Conservation (phyloP, 1,140 invertebrate species). For the Panagrolaimus sp. region DNA sequence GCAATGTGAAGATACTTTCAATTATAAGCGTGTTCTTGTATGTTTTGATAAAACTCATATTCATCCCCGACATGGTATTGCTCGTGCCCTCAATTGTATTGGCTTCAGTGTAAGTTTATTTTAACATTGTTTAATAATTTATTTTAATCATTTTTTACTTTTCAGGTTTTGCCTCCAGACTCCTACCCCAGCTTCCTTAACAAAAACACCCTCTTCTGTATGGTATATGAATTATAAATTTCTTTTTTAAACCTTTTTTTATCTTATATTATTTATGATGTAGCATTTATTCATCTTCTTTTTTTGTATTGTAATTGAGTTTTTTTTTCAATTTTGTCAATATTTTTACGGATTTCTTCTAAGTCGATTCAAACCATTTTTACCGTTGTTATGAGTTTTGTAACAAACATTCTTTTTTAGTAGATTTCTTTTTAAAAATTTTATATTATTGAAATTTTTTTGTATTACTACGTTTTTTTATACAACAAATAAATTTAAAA, state of each 20-base stretch:
- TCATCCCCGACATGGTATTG: conserved; percentile 40
- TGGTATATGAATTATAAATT: conserved; percentile 41
- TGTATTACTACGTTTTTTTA: too few relatives aligned
- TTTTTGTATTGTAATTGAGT: conserved; percentile 3
- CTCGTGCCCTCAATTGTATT: conserved; percentile 44
- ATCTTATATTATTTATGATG: conserved; percentile 27
- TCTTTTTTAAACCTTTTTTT: background rate
- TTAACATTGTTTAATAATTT: too few relatives aligned
- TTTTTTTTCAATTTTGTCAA: conserved; percentile 1
- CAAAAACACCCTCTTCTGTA: conserved; percentile 37
- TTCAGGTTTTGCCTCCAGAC: conserved; percentile 37
- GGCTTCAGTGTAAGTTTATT: too few relatives aligned
- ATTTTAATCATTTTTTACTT: too few relatives aligned
- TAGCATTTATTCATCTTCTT: conserved; percentile 16
- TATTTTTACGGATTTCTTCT: background rate
- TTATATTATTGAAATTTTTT: too few relatives aligned
- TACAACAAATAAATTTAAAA: too few relatives aligned
- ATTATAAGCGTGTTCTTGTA: conserved; percentile 34
- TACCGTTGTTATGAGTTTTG: too few relatives aligned
- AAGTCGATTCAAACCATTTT: too few relatives aligned
- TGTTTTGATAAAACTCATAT: conserved; percentile 42
- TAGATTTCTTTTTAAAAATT: too few relatives aligned
- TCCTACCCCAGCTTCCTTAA: conserved; percentile 38
- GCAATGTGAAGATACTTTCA: conserved; percentile 37
- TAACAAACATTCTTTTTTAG: too few relatives aligned